These are phyloP conservation scores for Tetheella fluctuosa DNA, from an alignment of 2,888 invertebrate species.

Conservation along the genomic window DNA sequence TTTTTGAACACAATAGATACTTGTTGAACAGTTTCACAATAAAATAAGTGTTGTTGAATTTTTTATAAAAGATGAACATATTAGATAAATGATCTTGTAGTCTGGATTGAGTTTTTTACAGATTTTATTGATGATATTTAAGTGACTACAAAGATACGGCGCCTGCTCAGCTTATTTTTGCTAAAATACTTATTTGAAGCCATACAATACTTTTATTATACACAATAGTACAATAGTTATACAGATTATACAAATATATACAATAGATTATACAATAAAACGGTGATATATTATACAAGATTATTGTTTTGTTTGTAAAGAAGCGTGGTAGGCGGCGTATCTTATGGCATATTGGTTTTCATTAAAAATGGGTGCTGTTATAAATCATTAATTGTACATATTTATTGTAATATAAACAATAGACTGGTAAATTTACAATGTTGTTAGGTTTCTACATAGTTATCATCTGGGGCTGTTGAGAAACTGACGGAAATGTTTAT, in stretches of 20 bases:
- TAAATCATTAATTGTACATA: constrained; percentile 81
- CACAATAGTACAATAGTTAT: constrained; percentile 73
- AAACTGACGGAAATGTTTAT: constrained; percentile 27
- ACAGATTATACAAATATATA: constrained; percentile 52
- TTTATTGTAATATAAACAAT: constrained; percentile 82
- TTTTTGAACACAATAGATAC: constrained; percentile 79
- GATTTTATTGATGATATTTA: constrained; percentile 76
- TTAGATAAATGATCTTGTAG: constrained; percentile 83
- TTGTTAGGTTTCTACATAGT: constrained; percentile 83
- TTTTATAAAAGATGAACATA: constrained; percentile 82
- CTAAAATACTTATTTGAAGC: constrained; percentile 77
- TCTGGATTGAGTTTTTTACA: constrained; percentile 82
- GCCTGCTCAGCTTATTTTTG: constrained; percentile 77
- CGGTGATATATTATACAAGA: constrained; percentile 71
- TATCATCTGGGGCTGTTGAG: constrained; percentile 62
- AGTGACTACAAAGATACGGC: constrained; percentile 53
- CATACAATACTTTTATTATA: constrained; percentile 52
- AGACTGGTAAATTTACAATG: constrained; percentile 82
- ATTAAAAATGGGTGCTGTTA: constrained; percentile 80
- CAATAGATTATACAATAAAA: constrained; percentile 69
- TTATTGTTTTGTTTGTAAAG: constrained; percentile 53
- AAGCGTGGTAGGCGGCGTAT: constrained; percentile 67
- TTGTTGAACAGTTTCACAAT: constrained; percentile 81
- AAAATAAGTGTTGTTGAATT: constrained; percentile 83
- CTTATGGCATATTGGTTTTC: constrained; percentile 63